Conservation (phyloP, 2,888 invertebrate species). For the Apoda limacodes region DNA sequence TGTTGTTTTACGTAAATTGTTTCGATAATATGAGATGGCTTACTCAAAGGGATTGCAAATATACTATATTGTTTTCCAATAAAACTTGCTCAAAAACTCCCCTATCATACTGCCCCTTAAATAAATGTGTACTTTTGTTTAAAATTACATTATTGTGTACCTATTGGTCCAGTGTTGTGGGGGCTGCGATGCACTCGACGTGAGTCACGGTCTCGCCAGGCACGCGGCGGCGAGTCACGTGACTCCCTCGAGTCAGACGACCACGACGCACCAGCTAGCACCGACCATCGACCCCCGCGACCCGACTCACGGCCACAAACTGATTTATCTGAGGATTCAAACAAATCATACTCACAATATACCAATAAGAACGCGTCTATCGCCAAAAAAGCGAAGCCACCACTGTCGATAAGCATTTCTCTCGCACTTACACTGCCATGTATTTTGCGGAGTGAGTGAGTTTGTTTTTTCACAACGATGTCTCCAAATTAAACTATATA, state of each 20-base stretch:
- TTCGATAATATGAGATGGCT: too few species aligned
- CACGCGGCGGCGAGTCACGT: slow-evolving; percentile 38
- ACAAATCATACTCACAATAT: too few species aligned
- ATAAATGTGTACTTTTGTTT: neutral
- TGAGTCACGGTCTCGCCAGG: slow-evolving; percentile 37
- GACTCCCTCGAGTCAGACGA: slow-evolving; percentile 77
- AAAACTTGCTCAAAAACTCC: too few species aligned
- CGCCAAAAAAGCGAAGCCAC: too few species aligned
- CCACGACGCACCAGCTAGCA: slow-evolving; percentile 73
- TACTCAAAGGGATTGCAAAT: too few species aligned
- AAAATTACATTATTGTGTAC: slow-evolving; percentile 10
- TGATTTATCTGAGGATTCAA: slow-evolving; percentile 7
- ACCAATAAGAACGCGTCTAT: too few species aligned
- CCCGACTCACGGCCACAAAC: slow-evolving; percentile 23
- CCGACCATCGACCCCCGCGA: slow-evolving; percentile 38
- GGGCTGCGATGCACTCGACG: slow-evolving; percentile 25
- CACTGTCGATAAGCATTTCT: too few species aligned
- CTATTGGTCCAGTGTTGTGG: slow-evolving; percentile 21
- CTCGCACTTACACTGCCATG: neutral
- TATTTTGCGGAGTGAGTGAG: too few species aligned
- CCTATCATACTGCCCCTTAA: slow-evolving; percentile 1
- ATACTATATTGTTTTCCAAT: too few species aligned
- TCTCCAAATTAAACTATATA: too few species aligned
- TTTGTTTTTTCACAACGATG: too few species aligned
- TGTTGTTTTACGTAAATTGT: too few species aligned